A percentile compares a stretch with the other conserved stretches of the same genome.
phyloP scores from a whole-genome alignment of 2,113 vertebrate genomes.

The Montifringilla adamsi region DNA sequence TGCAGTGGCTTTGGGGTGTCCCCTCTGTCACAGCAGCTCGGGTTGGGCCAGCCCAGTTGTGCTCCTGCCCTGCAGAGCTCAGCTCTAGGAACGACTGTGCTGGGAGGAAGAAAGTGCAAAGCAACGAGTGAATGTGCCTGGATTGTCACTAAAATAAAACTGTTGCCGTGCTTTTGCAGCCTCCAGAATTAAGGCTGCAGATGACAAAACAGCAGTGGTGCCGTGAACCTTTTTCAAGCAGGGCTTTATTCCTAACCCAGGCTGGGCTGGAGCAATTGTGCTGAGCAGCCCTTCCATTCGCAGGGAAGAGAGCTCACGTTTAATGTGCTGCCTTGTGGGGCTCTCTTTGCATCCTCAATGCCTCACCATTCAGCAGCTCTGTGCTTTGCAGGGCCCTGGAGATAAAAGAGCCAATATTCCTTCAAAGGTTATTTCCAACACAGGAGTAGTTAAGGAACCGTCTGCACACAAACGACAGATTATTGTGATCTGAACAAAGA shows the following conservation, averaged over 20 bases:
- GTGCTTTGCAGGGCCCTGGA: slow-evolving; percentile 65
- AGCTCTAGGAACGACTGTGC: neutral
- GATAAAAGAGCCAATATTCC: slow-evolving; percentile 49
- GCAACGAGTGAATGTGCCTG: neutral
- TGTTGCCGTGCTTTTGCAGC: neutral
- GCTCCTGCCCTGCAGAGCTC: neutral
- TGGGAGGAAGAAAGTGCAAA: neutral
- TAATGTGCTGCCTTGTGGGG: slow-evolving; percentile 60
- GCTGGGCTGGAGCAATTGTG: slow-evolving; percentile 42
- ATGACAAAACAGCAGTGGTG: neutral
- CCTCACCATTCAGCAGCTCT: slow-evolving; percentile 61
- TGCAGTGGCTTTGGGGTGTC: neutral
- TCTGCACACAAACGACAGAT: slow-evolving; percentile 69
- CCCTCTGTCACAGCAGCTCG: neutral
- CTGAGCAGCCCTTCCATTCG: slow-evolving; percentile 35
- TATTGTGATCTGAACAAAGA: slow-evolving; percentile 69
- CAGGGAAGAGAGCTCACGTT: slow-evolving; percentile 49
- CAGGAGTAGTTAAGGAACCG: slow-evolving; percentile 67
- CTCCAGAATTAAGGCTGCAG: slow-evolving; percentile 4
- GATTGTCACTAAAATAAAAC: neutral
- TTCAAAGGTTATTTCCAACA: slow-evolving; percentile 69
- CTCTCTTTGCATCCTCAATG: slow-evolving; percentile 68
- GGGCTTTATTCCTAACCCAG: slow-evolving; percentile 46
- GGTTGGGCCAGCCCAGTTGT: neutral
- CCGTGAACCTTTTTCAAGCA: neutral